A percentile compares a stretch with the other conserved stretches of the same genome.
phyloP scores from a whole-genome alignment of 2,797 vertebrate genomes.

The Chelon auratus region DNA sequence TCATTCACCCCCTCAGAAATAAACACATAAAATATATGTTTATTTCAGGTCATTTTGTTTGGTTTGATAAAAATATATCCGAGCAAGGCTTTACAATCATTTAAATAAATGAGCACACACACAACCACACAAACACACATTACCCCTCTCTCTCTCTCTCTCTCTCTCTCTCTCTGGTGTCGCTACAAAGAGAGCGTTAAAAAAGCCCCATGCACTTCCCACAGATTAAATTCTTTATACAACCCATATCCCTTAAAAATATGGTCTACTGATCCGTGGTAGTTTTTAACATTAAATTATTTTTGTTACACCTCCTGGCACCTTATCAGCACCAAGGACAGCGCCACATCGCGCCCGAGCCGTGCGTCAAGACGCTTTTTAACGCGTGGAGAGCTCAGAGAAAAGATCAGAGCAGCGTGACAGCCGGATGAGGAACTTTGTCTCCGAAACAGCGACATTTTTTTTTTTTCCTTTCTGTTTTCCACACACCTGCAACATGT shows the following conservation, averaged over 20 bases:
- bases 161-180: too few species aligned
- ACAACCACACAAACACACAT: too few species aligned
- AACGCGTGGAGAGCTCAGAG: constrained; percentile 23
- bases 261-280: not conserved
- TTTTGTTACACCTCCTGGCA: too few species aligned
- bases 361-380: constrained; percentile 44
- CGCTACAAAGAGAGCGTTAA: too few species aligned
- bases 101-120: too few species aligned
- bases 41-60: too few species aligned
- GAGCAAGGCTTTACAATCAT: too few species aligned
- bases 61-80: too few species aligned
- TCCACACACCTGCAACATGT: fast-evolving
- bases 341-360: constrained; percentile 34
- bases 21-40: too few species aligned
- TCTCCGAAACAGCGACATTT: constrained; percentile 44
- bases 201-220: too few species aligned
- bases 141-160: too few species aligned
- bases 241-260: not conserved
- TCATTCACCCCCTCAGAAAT: not conserved
- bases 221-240: not conserved
- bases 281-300: not conserved
- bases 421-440: constrained; percentile 15
- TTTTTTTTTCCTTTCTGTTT: not conserved
- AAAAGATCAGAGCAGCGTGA: constrained; percentile 20
- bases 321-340: constrained; percentile 56